Conservation (phyloP, 2,113 vertebrate genomes). For the Pedetes capensis region DNA sequence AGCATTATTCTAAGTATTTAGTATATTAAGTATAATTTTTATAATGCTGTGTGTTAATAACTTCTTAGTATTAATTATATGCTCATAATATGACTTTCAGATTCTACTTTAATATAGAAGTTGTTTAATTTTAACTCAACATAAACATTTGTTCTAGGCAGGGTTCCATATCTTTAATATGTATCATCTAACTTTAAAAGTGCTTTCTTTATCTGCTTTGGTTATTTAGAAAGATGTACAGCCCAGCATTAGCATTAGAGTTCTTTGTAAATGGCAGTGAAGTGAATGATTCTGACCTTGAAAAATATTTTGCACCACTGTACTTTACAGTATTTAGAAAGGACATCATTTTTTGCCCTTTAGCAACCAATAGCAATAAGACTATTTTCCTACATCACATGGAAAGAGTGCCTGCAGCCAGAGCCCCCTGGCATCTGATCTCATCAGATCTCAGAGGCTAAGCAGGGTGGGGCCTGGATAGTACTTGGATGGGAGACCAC, state of each 20-base stretch:
- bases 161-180: background rate
- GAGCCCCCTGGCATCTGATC: no score
- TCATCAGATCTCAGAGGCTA: no score
- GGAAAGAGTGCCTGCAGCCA: no score
- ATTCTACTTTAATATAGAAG: background rate
- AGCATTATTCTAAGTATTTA: background rate
- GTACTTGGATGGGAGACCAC: no score
- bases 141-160: background rate
- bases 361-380: background rate
- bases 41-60: background rate
- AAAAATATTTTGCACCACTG: background rate
- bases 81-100: background rate
- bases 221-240: background rate
- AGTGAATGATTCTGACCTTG: background rate
- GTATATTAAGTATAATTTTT: background rate
- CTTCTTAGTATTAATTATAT: background rate
- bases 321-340: background rate
- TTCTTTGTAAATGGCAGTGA: background rate
- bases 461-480: no score
- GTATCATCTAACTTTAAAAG: background rate
- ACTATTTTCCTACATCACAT: background rate
- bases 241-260: background rate
- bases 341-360: background rate
- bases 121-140: background rate
- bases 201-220: background rate